Conservation (phyloP, 2,113 vertebrate species). For the Osmerus eperlanus region DNA sequence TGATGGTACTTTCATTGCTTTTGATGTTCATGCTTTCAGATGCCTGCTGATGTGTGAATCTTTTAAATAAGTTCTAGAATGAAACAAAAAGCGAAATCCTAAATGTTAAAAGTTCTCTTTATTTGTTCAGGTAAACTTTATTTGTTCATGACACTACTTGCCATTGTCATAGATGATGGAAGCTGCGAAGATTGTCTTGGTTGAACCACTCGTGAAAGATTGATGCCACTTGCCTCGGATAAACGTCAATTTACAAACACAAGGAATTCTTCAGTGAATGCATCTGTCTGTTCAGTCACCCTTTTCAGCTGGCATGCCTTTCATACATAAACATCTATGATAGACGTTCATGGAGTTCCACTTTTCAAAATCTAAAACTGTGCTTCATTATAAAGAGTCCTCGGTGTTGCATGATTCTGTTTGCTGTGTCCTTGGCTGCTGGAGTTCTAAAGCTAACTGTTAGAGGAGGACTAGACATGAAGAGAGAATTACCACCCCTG, state of each 20-base stretch:
- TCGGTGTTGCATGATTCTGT: too few relatives aligned
- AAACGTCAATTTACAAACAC: not conserved
- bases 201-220: not conserved
- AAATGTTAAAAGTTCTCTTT: too few relatives aligned
- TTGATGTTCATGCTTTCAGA: constrained; percentile 42
- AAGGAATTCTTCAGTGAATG: not conserved
- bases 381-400: too few relatives aligned
- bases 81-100: not conserved
- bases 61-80: constrained; percentile 5
- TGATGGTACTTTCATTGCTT: constrained; percentile 34
- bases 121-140: not conserved
- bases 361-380: too few relatives aligned
- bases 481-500: not conserved
- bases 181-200: not conserved
- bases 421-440: too few relatives aligned
- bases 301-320: not conserved
- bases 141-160: not conserved
- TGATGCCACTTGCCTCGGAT: not conserved
- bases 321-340: too few relatives aligned
- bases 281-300: not conserved
- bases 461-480: too few relatives aligned
- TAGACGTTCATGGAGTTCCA: too few relatives aligned
- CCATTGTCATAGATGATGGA: not conserved
- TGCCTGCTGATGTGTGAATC: constrained; percentile 14
- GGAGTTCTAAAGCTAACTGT: too few relatives aligned